phyloP scores from a whole-genome alignment of 2,113 vertebrate species.

The Psilopsiagon aurifrons region DNA sequence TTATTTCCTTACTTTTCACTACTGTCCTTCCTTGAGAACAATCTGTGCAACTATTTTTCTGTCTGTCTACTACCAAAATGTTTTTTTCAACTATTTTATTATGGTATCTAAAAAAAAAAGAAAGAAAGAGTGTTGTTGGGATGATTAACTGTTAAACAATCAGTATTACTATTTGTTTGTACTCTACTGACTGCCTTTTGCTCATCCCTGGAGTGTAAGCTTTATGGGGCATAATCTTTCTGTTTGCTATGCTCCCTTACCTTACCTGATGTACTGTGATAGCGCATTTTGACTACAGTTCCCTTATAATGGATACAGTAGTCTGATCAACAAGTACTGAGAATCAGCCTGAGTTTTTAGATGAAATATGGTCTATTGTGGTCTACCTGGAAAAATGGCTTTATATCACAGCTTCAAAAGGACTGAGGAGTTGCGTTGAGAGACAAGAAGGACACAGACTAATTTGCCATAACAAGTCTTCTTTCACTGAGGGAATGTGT shows the following conservation, averaged over 20 bases:
- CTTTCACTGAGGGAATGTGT: not conserved
- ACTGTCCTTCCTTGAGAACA: not conserved
- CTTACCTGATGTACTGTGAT: not conserved
- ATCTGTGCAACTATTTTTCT: not conserved
- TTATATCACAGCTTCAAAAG: not conserved
- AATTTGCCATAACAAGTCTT: not conserved
- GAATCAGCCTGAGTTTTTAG: not conserved
- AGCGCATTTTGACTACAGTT: not conserved
- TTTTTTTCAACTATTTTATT: not conserved
- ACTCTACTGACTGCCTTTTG: not conserved
- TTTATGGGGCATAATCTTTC: not conserved
- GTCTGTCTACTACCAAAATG: not conserved
- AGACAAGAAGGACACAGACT: not conserved
- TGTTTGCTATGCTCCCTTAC: not conserved
- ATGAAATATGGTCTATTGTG: not conserved
- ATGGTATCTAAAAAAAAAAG: not conserved
- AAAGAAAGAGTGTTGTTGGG: not conserved
- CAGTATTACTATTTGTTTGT: not conserved
- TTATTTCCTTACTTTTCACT: not conserved
- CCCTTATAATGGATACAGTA: not conserved
- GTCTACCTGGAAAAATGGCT: not conserved
- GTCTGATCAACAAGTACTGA: not conserved
- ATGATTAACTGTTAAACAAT: not conserved
- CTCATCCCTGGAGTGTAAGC: not conserved
- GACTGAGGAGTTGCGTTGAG: not conserved